These are phyloP conservation scores for Microtus ochrogaster DNA, from an alignment of 2,113 vertebrate species.

Conservation along the genomic window DNA sequence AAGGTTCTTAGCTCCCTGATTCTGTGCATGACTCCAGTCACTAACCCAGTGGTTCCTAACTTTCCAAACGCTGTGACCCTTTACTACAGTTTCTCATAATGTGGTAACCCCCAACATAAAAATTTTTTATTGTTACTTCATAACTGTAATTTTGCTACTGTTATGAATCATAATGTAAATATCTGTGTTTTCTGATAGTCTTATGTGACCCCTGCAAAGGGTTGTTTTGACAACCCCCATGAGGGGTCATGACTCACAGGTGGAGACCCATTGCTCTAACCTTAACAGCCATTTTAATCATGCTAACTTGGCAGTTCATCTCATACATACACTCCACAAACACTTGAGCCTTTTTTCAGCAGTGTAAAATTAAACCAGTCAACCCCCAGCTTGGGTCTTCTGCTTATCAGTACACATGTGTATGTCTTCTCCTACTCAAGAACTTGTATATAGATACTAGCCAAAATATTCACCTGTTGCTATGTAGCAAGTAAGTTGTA, in stretches of 20 bases:
- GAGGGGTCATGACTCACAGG: neutral
- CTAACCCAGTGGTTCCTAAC: neutral
- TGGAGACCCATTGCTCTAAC: neutral
- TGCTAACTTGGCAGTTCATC: neutral
- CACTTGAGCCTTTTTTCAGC: neutral
- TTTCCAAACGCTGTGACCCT: neutral
- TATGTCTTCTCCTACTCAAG: neutral
- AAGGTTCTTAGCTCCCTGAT: neutral
- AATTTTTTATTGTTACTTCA: neutral
- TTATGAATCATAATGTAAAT: neutral
- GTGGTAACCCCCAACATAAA: neutral
- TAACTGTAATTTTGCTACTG: neutral
- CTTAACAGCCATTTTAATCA: neutral
- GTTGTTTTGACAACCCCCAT: neutral
- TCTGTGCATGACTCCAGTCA: neutral
- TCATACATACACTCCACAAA: neutral
- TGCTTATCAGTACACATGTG: neutral
- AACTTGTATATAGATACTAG: neutral
- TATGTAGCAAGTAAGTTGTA: neutral
- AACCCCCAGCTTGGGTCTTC: neutral
- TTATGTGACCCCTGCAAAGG: neutral
- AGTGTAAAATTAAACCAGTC: neutral
- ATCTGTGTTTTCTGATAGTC: neutral
- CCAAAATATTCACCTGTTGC: neutral
- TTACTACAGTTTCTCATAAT: neutral